A percentile compares a stretch with the other conserved stretches of the same genome.
Evolutionary conservation across 2,888 invertebrate genomes (phyloP).

Genomic region (Acronicta psi): DNA sequence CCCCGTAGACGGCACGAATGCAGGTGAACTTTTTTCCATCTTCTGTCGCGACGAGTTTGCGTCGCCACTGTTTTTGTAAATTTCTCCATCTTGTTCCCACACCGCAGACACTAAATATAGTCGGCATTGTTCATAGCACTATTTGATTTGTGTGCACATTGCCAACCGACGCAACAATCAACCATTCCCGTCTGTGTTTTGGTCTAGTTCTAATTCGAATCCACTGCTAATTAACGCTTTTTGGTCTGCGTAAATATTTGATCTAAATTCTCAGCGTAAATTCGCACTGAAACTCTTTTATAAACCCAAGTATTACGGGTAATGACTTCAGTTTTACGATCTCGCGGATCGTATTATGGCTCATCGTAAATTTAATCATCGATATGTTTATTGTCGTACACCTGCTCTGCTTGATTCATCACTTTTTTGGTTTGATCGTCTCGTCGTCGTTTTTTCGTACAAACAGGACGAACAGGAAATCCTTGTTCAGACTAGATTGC

Average conservation of each 20-base stretch:
- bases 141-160: conserved; percentile 67
- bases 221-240: conserved; percentile 40
- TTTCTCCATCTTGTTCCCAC: conserved; percentile 79
- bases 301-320: conserved; percentile 40
- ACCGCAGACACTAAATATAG: conserved; percentile 68
- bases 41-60: conserved; percentile 64
- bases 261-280: conserved; percentile 42
- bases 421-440: conserved; percentile 56
- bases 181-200: conserved; percentile 42
- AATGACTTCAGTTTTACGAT: conserved; percentile 68
- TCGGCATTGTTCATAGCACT: conserved; percentile 53
- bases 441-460: conserved; percentile 43
- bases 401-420: conserved; percentile 67
- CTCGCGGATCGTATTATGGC: conserved; percentile 59
- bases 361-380: conserved; percentile 68
- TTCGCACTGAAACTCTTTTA: conserved; percentile 37
- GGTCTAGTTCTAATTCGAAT: conserved; percentile 54
- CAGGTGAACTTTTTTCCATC: conserved; percentile 66
- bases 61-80: conserved; percentile 80
- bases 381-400: conserved; percentile 65
- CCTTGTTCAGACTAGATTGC: conserved; percentile 55
- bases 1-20: conserved; percentile 62
- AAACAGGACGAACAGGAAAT: conserved; percentile 51
- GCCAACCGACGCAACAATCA: conserved; percentile 38
- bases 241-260: conserved; percentile 42